Conservation (phyloP, 1,140 invertebrate species). For the Cotesia typhae region DNA sequence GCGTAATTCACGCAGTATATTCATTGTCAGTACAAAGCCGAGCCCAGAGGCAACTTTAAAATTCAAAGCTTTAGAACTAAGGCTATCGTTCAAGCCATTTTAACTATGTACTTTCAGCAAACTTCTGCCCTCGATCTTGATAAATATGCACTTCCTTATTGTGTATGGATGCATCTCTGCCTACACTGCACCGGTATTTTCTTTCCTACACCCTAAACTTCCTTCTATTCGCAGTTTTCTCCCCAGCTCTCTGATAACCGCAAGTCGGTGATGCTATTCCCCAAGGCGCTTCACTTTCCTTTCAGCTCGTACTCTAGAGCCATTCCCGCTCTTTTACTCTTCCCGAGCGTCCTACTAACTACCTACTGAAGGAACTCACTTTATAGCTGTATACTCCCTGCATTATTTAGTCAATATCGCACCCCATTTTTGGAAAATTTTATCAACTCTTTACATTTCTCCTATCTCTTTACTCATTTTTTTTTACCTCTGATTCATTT, state of each 20-base stretch:
- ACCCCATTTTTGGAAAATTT: conserved; percentile 6
- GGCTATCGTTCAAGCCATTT: conserved; percentile 33
- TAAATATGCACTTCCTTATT: conserved; percentile 36
- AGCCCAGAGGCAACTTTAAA: conserved; percentile 18
- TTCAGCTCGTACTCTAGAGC: conserved; percentile 10
- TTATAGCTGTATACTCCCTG: conserved; percentile 25
- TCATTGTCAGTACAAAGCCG: conserved; percentile 5
- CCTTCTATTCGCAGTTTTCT: neutral
- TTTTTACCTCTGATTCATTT: neutral
- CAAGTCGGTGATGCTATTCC: conserved; percentile 19
- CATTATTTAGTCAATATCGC: conserved; percentile 45
- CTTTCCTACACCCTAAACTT: neutral
- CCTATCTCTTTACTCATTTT: neutral
- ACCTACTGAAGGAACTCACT: conserved; percentile 20
- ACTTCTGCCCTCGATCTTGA: conserved; percentile 30
- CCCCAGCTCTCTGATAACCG: conserved; percentile 25
- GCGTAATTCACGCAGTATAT: conserved; percentile 31
- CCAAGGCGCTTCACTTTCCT: conserved; percentile 21
- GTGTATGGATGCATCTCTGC: conserved; percentile 14
- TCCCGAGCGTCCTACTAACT: conserved; percentile 35
- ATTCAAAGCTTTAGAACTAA: conserved; percentile 28
- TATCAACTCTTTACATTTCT: conserved; percentile 2
- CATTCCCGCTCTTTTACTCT: conserved; percentile 21
- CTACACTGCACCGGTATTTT: neutral
- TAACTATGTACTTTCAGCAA: conserved; percentile 17